Conservation (phyloP, 2,113 vertebrate genomes). For the Sakesphorus luctuosus region DNA sequence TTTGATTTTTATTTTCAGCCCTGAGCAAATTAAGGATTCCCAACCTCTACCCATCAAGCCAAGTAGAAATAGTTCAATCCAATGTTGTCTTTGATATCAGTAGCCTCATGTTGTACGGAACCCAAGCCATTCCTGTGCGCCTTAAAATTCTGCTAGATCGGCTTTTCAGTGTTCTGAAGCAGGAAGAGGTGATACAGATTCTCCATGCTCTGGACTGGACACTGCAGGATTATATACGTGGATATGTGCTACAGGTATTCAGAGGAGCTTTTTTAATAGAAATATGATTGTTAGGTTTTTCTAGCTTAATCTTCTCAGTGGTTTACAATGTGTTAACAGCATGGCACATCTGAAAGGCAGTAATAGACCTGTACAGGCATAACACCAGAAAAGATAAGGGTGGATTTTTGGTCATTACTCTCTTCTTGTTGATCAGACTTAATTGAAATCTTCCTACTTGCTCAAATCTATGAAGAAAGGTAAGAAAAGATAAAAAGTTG, state of each 20-base stretch:
- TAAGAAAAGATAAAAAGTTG: background rate
- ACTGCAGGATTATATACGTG: constrained; percentile 95
- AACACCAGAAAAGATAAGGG: background rate
- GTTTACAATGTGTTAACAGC: background rate
- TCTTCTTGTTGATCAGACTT: background rate
- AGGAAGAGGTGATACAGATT: constrained; percentile 95
- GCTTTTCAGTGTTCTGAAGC: constrained; percentile 95
- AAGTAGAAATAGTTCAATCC: constrained; percentile 98
- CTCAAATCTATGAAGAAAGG: background rate
- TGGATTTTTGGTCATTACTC: background rate
- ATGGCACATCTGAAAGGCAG: background rate
- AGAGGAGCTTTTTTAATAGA: background rate
- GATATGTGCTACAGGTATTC: constrained; percentile 93
- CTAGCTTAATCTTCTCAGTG: background rate
- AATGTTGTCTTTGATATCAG: constrained; percentile 98
- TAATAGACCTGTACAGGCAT: background rate
- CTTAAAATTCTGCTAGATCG: constrained; percentile 98
- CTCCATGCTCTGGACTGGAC: constrained; percentile 97
- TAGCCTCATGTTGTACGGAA: constrained; percentile 97
- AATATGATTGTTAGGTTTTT: background rate
- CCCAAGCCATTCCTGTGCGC: constrained; percentile 93
- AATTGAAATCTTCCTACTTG: background rate
- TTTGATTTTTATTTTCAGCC: constrained; percentile 78
- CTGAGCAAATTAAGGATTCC: constrained; percentile 94
- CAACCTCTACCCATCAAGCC: constrained; percentile 88